Percentiles rank a stretch among this genome's conserved stretches.
Conservation (phyloP, 2,113 vertebrate genomes). For the Hassar affinis region DNA sequence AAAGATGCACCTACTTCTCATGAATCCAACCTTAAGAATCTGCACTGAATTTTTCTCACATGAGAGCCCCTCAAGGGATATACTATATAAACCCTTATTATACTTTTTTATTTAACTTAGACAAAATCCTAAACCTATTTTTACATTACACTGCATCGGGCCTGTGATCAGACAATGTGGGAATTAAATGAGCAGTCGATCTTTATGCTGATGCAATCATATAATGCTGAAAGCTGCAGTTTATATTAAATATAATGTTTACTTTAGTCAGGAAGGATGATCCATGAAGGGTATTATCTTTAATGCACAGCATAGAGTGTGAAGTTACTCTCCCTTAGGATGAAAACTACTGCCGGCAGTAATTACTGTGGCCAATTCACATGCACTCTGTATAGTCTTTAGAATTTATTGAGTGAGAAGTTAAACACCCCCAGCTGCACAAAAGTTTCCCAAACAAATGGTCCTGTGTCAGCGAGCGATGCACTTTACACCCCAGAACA, state of each 20-base stretch:
- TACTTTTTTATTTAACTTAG: constrained; percentile 17
- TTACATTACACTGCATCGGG: neutral
- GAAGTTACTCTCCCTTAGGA: constrained; percentile 18
- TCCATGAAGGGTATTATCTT: constrained; percentile 11
- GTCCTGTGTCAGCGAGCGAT: constrained; percentile 24
- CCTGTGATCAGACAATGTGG: neutral
- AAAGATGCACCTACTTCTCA: constrained; percentile 22
- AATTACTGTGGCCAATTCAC: constrained; percentile 40
- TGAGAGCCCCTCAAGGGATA: constrained; percentile 20
- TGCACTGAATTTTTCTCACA: constrained; percentile 26
- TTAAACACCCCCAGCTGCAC: constrained; percentile 33
- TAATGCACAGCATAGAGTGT: constrained; percentile 9
- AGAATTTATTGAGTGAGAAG: constrained; percentile 17
- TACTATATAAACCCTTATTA: constrained; percentile 23
- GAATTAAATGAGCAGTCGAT: neutral
- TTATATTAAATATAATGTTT: constrained; percentile 9
- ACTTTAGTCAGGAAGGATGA: neutral
- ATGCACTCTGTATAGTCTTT: constrained; percentile 11
- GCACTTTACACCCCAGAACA: constrained; percentile 34
- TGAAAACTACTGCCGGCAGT: constrained; percentile 2
- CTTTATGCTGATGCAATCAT: constrained; percentile 16
- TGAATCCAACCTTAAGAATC: neutral
- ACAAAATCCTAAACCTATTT: constrained; percentile 22
- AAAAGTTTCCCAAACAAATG: constrained; percentile 34
- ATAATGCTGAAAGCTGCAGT: neutral